These are phyloP conservation scores for Indicator maculatus DNA, from an alignment of 2,113 vertebrate genomes.

Conservation along the genomic window DNA sequence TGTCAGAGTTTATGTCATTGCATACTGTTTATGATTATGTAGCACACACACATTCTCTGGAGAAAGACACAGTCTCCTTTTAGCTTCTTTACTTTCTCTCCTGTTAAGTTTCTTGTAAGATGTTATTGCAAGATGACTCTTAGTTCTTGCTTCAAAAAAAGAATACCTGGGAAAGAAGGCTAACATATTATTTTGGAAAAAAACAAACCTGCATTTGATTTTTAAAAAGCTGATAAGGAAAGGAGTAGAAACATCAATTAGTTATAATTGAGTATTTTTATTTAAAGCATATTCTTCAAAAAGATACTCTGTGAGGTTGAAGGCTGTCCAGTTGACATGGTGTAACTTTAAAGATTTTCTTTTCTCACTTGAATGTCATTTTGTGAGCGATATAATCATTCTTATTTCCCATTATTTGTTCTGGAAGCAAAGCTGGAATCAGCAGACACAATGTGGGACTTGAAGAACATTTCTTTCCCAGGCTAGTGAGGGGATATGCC, in stretches of 20 bases:
- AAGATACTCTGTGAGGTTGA: background rate
- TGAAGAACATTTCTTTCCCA: background rate
- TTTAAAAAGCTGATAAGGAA: constrained; percentile 8
- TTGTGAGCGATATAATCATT: background rate
- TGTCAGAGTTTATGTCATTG: background rate
- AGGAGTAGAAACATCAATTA: constrained; percentile 26
- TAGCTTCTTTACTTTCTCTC: constrained; percentile 8
- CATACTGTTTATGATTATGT: constrained; percentile 19
- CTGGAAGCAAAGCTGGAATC: background rate
- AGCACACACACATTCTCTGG: background rate
- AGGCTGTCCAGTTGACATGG: background rate
- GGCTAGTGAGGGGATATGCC: background rate
- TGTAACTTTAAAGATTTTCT: background rate
- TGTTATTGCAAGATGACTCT: constrained; percentile 8
- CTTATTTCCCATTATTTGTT: background rate
- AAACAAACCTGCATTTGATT: background rate
- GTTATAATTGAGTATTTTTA: constrained; percentile 19
- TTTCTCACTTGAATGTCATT: background rate
- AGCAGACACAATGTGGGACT: background rate
- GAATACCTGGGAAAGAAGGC: background rate
- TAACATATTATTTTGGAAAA: background rate
- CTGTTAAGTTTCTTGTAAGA: background rate
- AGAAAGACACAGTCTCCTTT: constrained; percentile 31
- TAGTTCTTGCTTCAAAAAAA: background rate
- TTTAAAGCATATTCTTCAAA: background rate